A percentile compares a stretch with the other conserved stretches of the same genome.
Evolutionary conservation across 2,888 invertebrate genomes (phyloP).

Genomic region (Trachelus troglodyta): DNA sequence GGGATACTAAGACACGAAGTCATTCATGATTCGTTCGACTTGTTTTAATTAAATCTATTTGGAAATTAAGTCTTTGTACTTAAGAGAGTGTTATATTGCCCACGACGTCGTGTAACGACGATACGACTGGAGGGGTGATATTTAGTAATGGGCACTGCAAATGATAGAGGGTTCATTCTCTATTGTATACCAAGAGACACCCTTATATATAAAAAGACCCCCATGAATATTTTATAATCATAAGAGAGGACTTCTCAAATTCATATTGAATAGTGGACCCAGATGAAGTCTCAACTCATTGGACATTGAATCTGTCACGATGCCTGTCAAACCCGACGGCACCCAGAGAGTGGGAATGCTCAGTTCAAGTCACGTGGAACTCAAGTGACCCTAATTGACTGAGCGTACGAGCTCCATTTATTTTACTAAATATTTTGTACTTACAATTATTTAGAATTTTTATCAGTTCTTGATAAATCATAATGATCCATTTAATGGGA

Average conservation of each 20-base stretch:
- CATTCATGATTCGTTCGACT: background rate
- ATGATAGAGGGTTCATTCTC: slow-evolving; percentile 30
- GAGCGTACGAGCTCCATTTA: background rate
- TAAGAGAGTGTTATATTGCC: background rate
- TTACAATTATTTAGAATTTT: background rate
- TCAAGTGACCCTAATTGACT: background rate
- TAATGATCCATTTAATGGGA: too few relatives aligned
- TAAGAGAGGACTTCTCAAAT: background rate
- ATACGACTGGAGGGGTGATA: slow-evolving; percentile 16
- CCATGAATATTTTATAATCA: slow-evolving; percentile 20
- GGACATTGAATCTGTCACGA: background rate
- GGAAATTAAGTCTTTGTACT: background rate
- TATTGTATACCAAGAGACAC: background rate
- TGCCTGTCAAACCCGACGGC: background rate
- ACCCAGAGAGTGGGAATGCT: background rate
- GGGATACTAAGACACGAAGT: background rate
- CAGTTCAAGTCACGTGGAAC: background rate
- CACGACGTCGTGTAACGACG: background rate
- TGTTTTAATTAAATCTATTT: background rate
- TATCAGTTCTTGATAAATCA: background rate
- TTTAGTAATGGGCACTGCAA: slow-evolving; percentile 20
- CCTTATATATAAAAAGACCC: slow-evolving; percentile 13
- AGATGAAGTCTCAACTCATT: background rate
- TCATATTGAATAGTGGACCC: background rate
- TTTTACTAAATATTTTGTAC: background rate